Conservation (phyloP, 2,113 vertebrate species). For the Cercopithecus mona region DNA sequence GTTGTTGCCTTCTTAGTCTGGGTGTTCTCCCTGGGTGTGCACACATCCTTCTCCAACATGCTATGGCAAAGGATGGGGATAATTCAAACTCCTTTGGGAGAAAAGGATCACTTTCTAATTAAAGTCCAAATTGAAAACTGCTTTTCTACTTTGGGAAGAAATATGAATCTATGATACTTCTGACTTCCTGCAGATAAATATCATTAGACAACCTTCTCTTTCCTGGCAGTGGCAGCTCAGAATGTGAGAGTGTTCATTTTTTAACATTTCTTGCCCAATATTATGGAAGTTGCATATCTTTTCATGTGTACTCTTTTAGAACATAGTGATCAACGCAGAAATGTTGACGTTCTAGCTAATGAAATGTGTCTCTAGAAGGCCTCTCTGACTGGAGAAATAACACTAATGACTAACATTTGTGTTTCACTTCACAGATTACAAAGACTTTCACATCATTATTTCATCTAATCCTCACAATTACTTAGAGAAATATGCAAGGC, state of each 20-base stretch:
- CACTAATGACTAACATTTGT: background rate
- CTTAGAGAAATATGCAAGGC: background rate
- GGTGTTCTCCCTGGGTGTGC: background rate
- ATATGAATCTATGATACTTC: background rate
- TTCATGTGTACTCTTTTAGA: background rate
- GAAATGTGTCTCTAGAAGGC: background rate
- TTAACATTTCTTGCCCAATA: background rate
- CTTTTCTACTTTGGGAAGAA: background rate
- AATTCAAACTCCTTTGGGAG: background rate
- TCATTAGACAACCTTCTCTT: background rate
- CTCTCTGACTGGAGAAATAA: background rate
- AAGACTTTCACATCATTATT: conserved; percentile 1
- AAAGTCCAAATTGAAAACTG: background rate
- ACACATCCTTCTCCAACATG: background rate
- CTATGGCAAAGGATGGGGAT: background rate
- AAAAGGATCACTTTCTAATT: conserved; percentile 3
- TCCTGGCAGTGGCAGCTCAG: background rate
- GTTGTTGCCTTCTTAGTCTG: background rate
- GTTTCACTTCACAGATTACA: background rate
- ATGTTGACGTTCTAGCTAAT: background rate
- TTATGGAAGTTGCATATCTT: background rate
- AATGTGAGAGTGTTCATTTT: background rate
- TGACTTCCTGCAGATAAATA: background rate
- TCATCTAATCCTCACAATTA: background rate
- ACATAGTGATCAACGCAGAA: background rate